Base-by-base conservation (phyloP, 2,113 vertebrate genomes). In the Pedionomus torquatus region DNA sequence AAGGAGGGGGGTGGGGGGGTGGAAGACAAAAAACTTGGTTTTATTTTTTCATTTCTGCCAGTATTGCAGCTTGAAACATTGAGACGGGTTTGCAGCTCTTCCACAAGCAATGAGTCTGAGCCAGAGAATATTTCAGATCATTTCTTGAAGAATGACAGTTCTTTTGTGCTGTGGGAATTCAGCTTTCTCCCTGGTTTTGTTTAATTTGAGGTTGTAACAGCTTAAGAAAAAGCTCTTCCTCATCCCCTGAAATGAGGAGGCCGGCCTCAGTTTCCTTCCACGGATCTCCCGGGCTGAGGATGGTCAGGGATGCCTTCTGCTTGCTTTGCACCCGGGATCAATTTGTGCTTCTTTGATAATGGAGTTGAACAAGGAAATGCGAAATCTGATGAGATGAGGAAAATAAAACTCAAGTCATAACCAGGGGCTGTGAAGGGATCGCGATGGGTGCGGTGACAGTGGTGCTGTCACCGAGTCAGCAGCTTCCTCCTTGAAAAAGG, bases 371-470 rank as follows among this genome's bases (percentile, higher is more conserved):
- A 13, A 60, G 21, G 66, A 51, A 19, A 57, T 16, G 17, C 5
- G 49, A 9, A 7, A 39, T 70, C 41, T 25, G 24, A 1, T 21
- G 31, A 23, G 60, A 24, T 1, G 25, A 15, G 37, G 54, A 85
- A 41, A 30, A 26, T 1, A 1, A 44, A 37, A 18, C 1, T 61
- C 1, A 3, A 15, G 21, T 13, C 0, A 0, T 10, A 0, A 21
- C 14, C 0, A 5, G 64, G 39, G 78, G 23, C 58, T 9, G 1
- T 2, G 35, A 26, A 23, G 33, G 60, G n/a, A 7, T 31, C 0
- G 0, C 1, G 6, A 5, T 9, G 30, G 0, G 0, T 24, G 0
- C 0, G 0, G 39, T n/a, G n/a, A n/a, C n/a, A n/a, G n/a, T n/a
- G n/a, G n/a, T 12, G 3, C 44, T 28, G 0, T 13, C 5, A 2